phyloP scores from a whole-genome alignment of 2,797 vertebrate genomes.

The Lophotriccus pileatus region DNA sequence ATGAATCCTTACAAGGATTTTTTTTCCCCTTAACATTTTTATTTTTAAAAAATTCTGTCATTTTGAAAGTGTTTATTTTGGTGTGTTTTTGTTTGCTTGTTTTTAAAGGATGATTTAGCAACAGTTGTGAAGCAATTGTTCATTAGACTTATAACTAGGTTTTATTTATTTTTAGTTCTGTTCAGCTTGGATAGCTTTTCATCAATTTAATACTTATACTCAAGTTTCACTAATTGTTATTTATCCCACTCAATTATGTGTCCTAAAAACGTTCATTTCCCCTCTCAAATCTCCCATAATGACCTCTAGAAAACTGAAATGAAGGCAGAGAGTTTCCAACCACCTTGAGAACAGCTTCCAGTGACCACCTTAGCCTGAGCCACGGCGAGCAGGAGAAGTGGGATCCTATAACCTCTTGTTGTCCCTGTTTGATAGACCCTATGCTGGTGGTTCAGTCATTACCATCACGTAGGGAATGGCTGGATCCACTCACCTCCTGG shows the following conservation, averaged over 20 bases:
- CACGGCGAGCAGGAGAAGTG: fast-evolving
- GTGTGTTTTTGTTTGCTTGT: neutral
- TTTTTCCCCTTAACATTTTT: neutral
- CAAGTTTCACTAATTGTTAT: neutral
- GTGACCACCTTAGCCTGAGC: neutral
- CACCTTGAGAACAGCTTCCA: neutral
- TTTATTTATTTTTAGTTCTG: conserved; percentile 1
- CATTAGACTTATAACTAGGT: neutral
- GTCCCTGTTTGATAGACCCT: neutral
- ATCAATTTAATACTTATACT: neutral
- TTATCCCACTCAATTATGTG: neutral
- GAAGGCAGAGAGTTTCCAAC: neutral
- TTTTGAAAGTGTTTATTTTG: neutral
- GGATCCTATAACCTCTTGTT: neutral
- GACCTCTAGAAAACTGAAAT: neutral
- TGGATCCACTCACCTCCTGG: neutral
- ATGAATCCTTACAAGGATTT: neutral
- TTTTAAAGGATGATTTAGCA: neutral
- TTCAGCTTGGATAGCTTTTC: neutral
- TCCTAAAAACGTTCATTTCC: neutral
- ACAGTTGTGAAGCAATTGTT: neutral
- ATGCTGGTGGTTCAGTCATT: neutral
- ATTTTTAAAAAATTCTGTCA: neutral
- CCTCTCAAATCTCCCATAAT: neutral
- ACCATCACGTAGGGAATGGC: neutral